Percentiles rank a stretch among this genome's conserved stretches.
Evolutionary conservation across 2,888 invertebrate species (phyloP).

Genomic region (Aromia moschata): DNA sequence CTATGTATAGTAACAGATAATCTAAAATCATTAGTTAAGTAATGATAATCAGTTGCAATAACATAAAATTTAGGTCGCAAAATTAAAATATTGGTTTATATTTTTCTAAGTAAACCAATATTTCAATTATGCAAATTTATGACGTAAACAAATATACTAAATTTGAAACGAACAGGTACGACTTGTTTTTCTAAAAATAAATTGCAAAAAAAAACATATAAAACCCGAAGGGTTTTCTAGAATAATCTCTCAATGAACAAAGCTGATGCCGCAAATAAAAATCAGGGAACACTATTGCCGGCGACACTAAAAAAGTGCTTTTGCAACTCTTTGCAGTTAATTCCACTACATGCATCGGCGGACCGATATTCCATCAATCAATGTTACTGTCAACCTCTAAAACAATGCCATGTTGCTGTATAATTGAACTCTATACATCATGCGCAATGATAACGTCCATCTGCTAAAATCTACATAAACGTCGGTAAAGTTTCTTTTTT

Average conservation of each 20-base stretch:
- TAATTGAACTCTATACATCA: constrained; percentile 63
- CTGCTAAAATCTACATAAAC: constrained; percentile 53
- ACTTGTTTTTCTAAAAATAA: too few relatives aligned
- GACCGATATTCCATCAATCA: constrained; percentile 61
- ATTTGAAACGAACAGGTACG: too few relatives aligned
- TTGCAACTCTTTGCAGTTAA: constrained; percentile 48
- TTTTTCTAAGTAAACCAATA: too few relatives aligned
- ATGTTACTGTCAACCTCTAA: constrained; percentile 61
- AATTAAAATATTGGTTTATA: too few relatives aligned
- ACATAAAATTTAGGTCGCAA: too few relatives aligned
- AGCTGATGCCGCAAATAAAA: constrained; percentile 20
- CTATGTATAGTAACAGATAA: too few relatives aligned
- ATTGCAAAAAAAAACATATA: too few relatives aligned
- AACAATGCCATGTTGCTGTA: constrained; percentile 63
- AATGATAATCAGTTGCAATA: too few relatives aligned
- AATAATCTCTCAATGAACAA: constrained; percentile 56
- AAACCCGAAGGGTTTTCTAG: constrained; percentile 47
- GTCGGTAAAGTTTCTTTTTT: constrained; percentile 29
- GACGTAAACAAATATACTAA: too few relatives aligned
- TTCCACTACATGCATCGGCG: constrained; percentile 55
- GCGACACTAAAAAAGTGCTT: constrained; percentile 49
- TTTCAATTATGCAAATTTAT: too few relatives aligned
- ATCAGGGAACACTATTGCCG: constrained; percentile 29
- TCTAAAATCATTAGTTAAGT: too few relatives aligned
- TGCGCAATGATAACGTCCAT: constrained; percentile 55